Base-by-base conservation (phyloP, 53 echinoderm and acorn worm genomes). In the Glandiceps talaboti region DNA sequence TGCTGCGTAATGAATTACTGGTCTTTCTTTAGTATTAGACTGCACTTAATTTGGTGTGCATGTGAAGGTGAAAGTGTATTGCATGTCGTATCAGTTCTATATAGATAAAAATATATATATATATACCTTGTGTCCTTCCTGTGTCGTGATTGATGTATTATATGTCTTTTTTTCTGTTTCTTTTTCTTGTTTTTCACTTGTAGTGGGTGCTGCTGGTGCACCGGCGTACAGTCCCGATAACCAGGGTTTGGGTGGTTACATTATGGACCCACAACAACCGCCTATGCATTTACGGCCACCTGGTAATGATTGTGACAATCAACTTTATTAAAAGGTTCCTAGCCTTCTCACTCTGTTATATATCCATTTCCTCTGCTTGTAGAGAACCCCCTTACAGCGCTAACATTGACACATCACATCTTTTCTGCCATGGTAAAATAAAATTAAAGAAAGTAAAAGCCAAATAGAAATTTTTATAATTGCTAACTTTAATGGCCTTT, bases 221-320 rank as follows among this genome's bases (percentile, higher is more conserved):
- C 91, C 99, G 32, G 79, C 31, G 27, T 94, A 94, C 84, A 89
- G 93, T 82, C 91, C 93, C 14, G 99, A 97, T 30, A 87, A 83
- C 73, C 99, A 99, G 79, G 89, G 89, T 1, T 91, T 99, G 89
- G 99, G 99, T 77, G 93, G 99, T 28, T 99, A 89, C 80, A 89
- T 99, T 87, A 99, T 99, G 99, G 97, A 90, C 81, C 79, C 85
- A 32, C 87, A 87, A 80, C 89, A 90, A 74, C 89, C 89, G 73
- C 88, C 89, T 32, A 85, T 87, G 80, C 92, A 92, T 83, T 85
- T 92, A 76, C 92, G 89, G 81, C 87, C 92, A 84, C 89, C 92
- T 82, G 89, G 89, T 84, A 89, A 92, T 84, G 92, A 89, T 28
- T 92, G 92, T 82, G 89, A 92, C 87, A 86, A 89, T 82, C 92